Evolutionary conservation across 2,888 invertebrate genomes (phyloP), one percentile per base, ranked within the genome.

Genomic region (Mayetiola destructor): DNA sequence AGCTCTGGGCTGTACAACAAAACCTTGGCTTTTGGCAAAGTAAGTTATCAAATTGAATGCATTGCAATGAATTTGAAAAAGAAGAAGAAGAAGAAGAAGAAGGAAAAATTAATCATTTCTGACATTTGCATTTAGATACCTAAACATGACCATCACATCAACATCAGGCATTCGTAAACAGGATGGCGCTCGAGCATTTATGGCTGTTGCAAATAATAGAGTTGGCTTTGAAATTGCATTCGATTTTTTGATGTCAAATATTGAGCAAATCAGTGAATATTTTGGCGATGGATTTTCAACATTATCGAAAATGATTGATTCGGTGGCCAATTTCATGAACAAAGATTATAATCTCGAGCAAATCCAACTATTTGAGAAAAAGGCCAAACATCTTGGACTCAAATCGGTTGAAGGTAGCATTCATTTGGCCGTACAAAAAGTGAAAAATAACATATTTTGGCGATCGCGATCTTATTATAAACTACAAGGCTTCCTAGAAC

Each of bases 141-240:
- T 79, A 20, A 73, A 73, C 59, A 71, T 75, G 71, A 72, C 75
- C 20, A 68, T 77, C 48, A 71, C 70, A 56, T 66, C 74, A 1
- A 68, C 71, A 6, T 75, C 77, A 53, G 78, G 77, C 57, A 79
- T 82, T 56, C 68, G 77, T 48, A 79, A 79, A 61, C 81, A 81
- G 66, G 81, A 82, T 64, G 80, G 80, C 14, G 73, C 73, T 48
- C 67, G 72, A 42, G 77, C 80, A 12, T 80, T 81, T 62, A 67
- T 69, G 57, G 71, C 79, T 0, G 79, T 82, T 1, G 78, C 80
- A 2, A 67, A 68, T 53, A 81, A 81, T 67, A 72, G 75, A 29
- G 69, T 77, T 61, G 82, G 82, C 23, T 74, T 77, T 62, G 73
- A 76, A 61, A 69, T 82, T 21, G 80, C 81, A 1, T 80, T 80